These are phyloP conservation scores for Ammodytes dubius DNA, from an alignment of 2,113 vertebrate genomes.

Conservation along the genomic window DNA sequence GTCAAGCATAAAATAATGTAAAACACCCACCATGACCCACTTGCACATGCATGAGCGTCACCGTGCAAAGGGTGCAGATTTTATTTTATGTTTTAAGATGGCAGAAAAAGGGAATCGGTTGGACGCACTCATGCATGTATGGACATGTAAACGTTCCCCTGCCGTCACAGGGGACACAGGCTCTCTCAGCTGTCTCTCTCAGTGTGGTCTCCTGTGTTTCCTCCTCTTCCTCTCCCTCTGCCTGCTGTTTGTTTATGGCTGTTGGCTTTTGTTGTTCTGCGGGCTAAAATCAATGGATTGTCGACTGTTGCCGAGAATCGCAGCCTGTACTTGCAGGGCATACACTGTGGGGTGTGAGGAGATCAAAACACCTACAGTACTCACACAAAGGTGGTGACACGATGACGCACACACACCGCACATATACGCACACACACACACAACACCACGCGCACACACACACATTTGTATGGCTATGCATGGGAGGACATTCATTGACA, in stretches of 20 bases:
- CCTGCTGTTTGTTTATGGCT: conserved; percentile 59
- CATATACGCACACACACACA: background rate
- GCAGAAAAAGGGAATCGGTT: conserved; percentile 9
- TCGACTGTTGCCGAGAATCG: conserved; percentile 54
- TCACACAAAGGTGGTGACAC: background rate
- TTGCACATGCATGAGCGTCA: conserved; percentile 23
- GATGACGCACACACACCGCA: background rate
- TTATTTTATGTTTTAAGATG: background rate
- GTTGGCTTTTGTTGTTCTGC: conserved; percentile 25
- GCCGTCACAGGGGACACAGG: conserved; percentile 24
- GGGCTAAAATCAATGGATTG: conserved; percentile 65
- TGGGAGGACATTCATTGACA: no score
- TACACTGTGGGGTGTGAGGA: conserved; percentile 17
- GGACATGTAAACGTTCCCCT: conserved; percentile 1
- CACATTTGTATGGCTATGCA: no score
- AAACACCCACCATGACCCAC: conserved; percentile 35
- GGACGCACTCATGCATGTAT: background rate
- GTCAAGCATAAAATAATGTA: background rate
- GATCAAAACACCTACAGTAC: conserved; percentile 9
- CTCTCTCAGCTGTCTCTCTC: conserved; percentile 37
- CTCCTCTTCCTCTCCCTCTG: background rate
- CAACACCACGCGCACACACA: no score
- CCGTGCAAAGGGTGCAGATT: background rate
- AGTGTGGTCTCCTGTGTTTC: conserved; percentile 49
- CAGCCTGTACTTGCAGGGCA: conserved; percentile 27